These are phyloP conservation scores for Drosophila bocki DNA, from an alignment of 1,140 invertebrate species.

Conservation along the genomic window DNA sequence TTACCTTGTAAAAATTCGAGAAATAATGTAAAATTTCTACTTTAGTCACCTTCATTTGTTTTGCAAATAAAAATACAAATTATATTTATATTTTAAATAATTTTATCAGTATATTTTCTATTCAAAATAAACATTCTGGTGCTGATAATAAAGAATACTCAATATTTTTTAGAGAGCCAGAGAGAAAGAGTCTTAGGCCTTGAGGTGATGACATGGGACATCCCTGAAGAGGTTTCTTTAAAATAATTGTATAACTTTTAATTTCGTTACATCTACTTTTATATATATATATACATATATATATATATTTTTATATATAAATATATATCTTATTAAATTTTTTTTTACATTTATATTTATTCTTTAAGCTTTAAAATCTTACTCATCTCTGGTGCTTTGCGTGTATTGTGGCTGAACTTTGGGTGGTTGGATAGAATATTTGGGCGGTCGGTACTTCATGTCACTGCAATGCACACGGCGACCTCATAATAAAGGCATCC, in stretches of 20 bases:
- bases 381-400: constrained; percentile 1
- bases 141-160: no score
- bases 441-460: constrained; percentile 23
- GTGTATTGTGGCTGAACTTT: not conserved
- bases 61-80: not conserved
- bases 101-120: no score
- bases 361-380: not conserved
- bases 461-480: constrained; percentile 55
- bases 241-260: no score
- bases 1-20: not conserved
- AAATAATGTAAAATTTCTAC: not conserved
- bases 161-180: no score
- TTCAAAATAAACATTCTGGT: no score
- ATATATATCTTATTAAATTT: not conserved
- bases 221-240: no score
- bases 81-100: no score
- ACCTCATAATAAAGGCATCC: constrained; percentile 65
- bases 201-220: no score
- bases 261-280: no score
- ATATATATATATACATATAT: no score
- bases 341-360: not conserved
- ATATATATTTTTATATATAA: no score
- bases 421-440: constrained; percentile 2
- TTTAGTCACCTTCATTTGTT: not conserved
- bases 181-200: no score